Conservation (phyloP, 2,888 invertebrate genomes). For the Megastigmus dorsalis region DNA sequence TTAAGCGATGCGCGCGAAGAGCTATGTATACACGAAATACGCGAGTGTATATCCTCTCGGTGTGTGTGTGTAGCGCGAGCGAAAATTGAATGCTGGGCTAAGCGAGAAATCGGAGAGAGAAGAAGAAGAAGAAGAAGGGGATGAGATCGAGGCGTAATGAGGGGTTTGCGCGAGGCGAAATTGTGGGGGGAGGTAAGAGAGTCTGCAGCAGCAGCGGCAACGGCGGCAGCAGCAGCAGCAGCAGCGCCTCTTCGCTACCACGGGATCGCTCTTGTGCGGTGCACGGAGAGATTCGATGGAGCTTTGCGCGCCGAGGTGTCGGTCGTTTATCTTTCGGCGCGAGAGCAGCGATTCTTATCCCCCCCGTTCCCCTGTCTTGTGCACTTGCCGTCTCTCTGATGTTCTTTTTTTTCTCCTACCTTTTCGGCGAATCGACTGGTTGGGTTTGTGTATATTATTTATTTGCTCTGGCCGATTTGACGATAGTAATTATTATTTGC, state of each 20-base stretch:
- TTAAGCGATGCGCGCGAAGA: constrained; percentile 61
- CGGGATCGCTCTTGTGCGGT: not conserved
- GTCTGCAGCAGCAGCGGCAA: not conserved
- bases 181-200: constrained; percentile 29
- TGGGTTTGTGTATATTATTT: constrained; percentile 25
- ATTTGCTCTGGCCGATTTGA: not conserved
- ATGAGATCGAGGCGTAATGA: constrained; percentile 43
- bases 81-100: constrained; percentile 50
- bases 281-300: not conserved
- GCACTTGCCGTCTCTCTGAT: too few species aligned
- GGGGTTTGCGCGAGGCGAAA: constrained; percentile 42
- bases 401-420: not conserved
- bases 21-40: constrained; percentile 53
- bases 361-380: too few species aligned
- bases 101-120: too few species aligned
- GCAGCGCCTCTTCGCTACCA: not conserved
- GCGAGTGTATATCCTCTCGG: too few species aligned
- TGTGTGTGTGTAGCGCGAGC: too few species aligned
- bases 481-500: too few species aligned
- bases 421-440: not conserved
- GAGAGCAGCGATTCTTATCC: not conserved
- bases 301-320: constrained; percentile 24
- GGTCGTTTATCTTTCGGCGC: constrained; percentile 32
- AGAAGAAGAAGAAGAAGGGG: too few species aligned
- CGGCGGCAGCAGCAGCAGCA: not conserved